Base-by-base conservation (phyloP, 2,113 vertebrate genomes). In the Nycticryphes semicollaris region DNA sequence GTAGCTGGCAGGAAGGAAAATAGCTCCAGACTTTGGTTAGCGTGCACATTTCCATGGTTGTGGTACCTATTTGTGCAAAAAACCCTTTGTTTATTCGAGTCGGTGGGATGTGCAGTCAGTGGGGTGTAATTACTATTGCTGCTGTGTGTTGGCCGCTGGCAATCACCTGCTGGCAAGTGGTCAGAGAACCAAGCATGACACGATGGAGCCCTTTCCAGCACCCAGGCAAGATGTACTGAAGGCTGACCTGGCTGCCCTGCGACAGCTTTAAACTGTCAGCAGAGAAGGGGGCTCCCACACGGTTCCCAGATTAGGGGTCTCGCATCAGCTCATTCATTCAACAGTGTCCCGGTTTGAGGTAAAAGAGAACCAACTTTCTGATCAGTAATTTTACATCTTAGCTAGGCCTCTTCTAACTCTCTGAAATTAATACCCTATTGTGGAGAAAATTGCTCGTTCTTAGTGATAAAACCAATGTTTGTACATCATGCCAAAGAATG, bases 181-280 rank as follows among this genome's bases (percentile, higher is more conserved):
- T 24, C 12, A n/a, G n/a, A n/a, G n/a, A n/a, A n/a, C n/a, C n/a
- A 48, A 23, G 18, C 1, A 0, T 1, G 24, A 47, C 37, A 45
- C 1, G 1, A n/a, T 87, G 87, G 73, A 59, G 66, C 27, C 28
- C 9, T 35, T 74, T n/a, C 45, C 87, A 81, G 80, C 33, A 69
- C 39, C 72, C 35, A 54, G n/a, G 43, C 8, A 64, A 84, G 89
- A 28, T 7, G 50, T 43, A 67, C 20, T 57, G 76, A 21, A 74
- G 7, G 33, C 35, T n/a, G 68, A 77, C 21, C 23, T 28, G 30
- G 3, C 25, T 39, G 48, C 33, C 7, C 15, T 2, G 16, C 5
- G 1, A 15, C 53, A 54, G 22, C 39, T 12, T 10, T 14, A 67
- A 67, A 82, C 30, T 70, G 21, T 17, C 60, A 70, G n/a, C 47